Evolutionary conservation across 2,113 vertebrate genomes (phyloP).

Genomic region (Hucho hucho): DNA sequence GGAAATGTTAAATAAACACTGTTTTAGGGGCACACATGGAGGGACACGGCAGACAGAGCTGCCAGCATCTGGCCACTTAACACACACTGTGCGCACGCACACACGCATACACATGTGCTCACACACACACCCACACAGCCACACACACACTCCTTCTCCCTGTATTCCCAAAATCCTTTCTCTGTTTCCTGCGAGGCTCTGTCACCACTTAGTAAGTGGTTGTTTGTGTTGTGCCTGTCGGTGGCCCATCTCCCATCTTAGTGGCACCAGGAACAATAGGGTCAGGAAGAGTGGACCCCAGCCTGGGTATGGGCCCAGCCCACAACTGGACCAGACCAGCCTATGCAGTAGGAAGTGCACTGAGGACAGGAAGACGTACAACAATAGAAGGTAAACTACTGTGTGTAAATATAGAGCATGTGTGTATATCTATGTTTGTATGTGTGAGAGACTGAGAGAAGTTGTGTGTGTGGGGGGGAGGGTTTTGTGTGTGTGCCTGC

Average conservation of each 20-base stretch:
- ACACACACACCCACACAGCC: not conserved
- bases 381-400: constrained; percentile 64
- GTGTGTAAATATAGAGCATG: constrained; percentile 59
- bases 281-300: constrained; percentile 8
- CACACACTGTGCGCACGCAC: not conserved
- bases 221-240: not conserved
- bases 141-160: not conserved
- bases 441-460: not conserved
- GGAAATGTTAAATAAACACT: constrained; percentile 49
- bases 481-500: constrained; percentile 3
- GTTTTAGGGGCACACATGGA: constrained; percentile 2
- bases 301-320: not conserved
- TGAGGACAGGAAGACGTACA: constrained; percentile 61
- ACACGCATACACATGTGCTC: too few species aligned
- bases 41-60: not conserved
- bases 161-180: not conserved
- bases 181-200: not conserved
- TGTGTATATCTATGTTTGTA: not conserved
- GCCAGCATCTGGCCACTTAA: not conserved
- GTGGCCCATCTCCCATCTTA: not conserved
- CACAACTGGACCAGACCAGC: constrained; percentile 8
- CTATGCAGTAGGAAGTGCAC: constrained; percentile 55
- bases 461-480: not conserved
- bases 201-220: not conserved
- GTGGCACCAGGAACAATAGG: constrained; percentile 34